Evolutionary conservation across 2,888 invertebrate genomes (phyloP).

Genomic region (Silvanus unidentatus): DNA sequence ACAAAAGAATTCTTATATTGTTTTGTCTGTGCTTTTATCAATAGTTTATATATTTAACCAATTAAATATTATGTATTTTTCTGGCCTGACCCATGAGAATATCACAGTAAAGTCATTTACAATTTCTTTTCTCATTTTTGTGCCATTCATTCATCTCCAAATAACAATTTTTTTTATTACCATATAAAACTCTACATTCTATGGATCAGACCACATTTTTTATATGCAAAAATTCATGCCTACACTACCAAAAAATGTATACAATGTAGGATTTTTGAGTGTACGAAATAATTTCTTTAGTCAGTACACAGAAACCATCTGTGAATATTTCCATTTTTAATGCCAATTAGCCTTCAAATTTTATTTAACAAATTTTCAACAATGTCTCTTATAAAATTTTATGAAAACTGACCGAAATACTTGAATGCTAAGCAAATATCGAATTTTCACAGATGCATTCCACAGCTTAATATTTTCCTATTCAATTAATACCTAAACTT

Average conservation of each 20-base stretch:
- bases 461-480: too few species aligned
- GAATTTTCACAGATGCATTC: too few species aligned
- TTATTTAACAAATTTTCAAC: slow-evolving; percentile 25
- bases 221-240: slow-evolving; percentile 3
- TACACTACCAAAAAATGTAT: slow-evolving; percentile 20
- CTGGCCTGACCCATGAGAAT: slow-evolving; percentile 48
- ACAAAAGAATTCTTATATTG: background rate
- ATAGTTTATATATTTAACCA: background rate
- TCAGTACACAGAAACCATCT: slow-evolving; percentile 24
- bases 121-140: background rate
- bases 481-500: too few species aligned
- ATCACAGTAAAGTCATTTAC: slow-evolving; percentile 40
- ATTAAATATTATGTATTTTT: too few species aligned
- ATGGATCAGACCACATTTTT: slow-evolving; percentile 44
- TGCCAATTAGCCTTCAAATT: background rate
- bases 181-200: slow-evolving; percentile 38
- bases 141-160: slow-evolving; percentile 8
- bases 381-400: background rate
- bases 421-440: too few species aligned
- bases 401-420: background rate
- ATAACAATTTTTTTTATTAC: slow-evolving; percentile 17
- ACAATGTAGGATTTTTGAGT: slow-evolving; percentile 28
- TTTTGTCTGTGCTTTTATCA: slow-evolving; percentile 1
- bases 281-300: slow-evolving; percentile 7
- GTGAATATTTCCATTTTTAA: slow-evolving; percentile 29